Evolutionary conservation across 2,888 invertebrate genomes (phyloP).

Genomic region (Acanthopleura granulata): DNA sequence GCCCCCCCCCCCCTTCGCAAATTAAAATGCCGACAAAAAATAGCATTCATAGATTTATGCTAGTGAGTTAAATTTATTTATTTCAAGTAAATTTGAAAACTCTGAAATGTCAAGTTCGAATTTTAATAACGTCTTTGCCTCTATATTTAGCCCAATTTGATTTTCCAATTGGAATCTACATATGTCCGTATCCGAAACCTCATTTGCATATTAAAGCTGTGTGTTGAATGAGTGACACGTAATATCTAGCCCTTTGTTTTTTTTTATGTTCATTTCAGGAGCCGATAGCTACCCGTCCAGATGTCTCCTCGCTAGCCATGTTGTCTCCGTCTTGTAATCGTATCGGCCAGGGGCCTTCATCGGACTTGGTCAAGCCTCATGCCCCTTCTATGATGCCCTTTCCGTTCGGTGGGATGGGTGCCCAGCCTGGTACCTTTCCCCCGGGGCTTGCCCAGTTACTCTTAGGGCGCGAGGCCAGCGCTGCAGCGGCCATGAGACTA

Average conservation of each 20-base stretch:
- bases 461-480: constrained; percentile 14
- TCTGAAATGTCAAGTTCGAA: no score
- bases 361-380: constrained; percentile 15
- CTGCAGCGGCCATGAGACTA: constrained; percentile 17
- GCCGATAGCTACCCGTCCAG: constrained; percentile 28
- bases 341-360: constrained; percentile 21
- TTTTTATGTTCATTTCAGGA: constrained; percentile 17
- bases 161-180: no score
- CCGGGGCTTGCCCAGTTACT: constrained; percentile 8
- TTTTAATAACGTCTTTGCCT: no score
- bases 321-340: constrained; percentile 82
- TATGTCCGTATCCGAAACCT: no score
- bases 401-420: constrained; percentile 18
- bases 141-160: no score
- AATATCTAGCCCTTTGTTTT: background rate
- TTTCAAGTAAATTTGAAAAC: no score
- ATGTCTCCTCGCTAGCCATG: constrained; percentile 78
- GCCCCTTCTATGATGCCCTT: background rate
- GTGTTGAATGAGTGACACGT: no score
- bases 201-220: no score
- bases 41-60: no score
- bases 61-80: no score
- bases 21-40: no score
- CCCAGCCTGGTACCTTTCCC: constrained; percentile 12
- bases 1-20: no score